Evolutionary conservation across 2,797 vertebrate species (phyloP).

Genomic region (Betta splendens): DNA sequence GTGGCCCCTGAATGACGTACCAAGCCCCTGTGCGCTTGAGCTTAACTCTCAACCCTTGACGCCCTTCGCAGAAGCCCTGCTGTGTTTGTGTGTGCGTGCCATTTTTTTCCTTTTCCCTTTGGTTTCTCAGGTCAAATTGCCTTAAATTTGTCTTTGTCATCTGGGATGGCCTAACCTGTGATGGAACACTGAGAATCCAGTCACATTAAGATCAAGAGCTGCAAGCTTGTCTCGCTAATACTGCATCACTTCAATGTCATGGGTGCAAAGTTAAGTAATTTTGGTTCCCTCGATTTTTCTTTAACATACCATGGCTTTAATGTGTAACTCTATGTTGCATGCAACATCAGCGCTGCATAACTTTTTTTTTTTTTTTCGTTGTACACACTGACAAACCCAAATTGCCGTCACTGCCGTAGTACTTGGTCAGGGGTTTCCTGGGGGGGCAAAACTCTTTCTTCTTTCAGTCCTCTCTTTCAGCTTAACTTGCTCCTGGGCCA

Average conservation of each 20-base stretch:
- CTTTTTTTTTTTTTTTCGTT: constrained; percentile 67
- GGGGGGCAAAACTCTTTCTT: constrained; percentile 74
- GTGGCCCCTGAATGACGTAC: constrained; percentile 82
- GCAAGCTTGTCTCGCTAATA: constrained; percentile 83
- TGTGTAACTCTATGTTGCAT: constrained; percentile 79
- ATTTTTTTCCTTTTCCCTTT: constrained; percentile 60
- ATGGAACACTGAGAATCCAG: constrained; percentile 82
- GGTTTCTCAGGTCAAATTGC: constrained; percentile 83
- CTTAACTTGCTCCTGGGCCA: constrained; percentile 66
- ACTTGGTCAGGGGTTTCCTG: constrained; percentile 40
- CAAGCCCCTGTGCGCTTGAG: constrained; percentile 80
- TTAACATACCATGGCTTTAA: constrained; percentile 75
- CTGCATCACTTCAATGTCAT: constrained; percentile 82
- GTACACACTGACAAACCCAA: constrained; percentile 37
- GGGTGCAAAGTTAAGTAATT: constrained; percentile 84
- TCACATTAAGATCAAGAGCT: constrained; percentile 81
- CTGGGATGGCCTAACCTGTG: constrained; percentile 82
- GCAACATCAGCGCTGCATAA: constrained; percentile 81
- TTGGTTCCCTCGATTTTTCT: constrained; percentile 71
- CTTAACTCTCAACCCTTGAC: constrained; percentile 75
- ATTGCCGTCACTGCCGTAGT: constrained; percentile 65
- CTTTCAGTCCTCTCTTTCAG: constrained; percentile 78
- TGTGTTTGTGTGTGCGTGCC: constrained; percentile 63
- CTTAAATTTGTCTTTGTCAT: constrained; percentile 71
- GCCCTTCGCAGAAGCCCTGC: constrained; percentile 76